Conservation (phyloP, 2,113 vertebrate species). For the Halcyon malimbica region DNA sequence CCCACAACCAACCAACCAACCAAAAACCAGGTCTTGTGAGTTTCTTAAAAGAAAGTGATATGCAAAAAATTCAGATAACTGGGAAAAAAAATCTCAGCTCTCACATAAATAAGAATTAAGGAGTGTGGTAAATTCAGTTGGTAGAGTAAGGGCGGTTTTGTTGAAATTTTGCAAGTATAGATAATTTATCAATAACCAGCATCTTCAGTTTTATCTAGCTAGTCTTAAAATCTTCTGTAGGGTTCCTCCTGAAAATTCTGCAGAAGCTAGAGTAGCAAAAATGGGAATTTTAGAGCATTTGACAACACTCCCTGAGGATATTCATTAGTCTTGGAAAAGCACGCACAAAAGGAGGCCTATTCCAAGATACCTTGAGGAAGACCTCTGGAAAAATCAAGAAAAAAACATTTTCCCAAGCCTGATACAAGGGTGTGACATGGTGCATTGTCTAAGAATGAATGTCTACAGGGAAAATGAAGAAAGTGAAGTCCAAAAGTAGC, state of each 20-base stretch:
- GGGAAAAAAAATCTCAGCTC: neutral
- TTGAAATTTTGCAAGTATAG: neutral
- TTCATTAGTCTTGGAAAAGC: neutral
- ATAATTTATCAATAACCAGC: neutral
- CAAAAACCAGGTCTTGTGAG: neutral
- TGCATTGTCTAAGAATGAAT: neutral
- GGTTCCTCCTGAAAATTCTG: neutral
- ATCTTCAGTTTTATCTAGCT: neutral
- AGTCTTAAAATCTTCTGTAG: neutral
- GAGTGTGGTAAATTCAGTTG: neutral
- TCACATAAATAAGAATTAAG: neutral
- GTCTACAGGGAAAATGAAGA: neutral
- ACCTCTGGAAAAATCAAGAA: neutral
- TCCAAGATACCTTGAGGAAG: neutral
- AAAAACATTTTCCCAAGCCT: neutral
- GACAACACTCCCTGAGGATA: neutral
- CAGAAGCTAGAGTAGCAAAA: neutral
- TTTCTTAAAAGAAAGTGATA: neutral
- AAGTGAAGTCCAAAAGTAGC: neutral
- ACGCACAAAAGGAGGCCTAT: accelerated
- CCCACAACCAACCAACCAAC: too few species aligned
- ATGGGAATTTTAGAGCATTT: neutral
- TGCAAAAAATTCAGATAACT: neutral
- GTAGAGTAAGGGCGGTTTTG: neutral
- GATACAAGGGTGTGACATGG: accelerated